These are phyloP conservation scores for Botrylloides violaceus DNA, from an alignment of 23 tunicate species.

Conservation along the genomic window DNA sequence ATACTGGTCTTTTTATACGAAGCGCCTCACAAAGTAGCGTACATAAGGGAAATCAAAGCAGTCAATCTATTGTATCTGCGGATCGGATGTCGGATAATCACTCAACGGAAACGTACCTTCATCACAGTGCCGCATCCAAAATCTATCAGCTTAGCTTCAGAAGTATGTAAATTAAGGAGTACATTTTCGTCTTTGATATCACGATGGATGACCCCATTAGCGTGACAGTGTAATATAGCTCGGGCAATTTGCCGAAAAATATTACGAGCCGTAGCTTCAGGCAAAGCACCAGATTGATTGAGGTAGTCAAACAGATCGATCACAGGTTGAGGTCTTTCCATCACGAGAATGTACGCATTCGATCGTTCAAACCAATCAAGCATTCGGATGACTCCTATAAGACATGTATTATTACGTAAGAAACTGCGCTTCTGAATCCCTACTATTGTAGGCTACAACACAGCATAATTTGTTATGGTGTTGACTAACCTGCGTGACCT, in stretches of 20 bases:
- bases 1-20: no score
- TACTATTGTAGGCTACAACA: neutral
- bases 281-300: constrained; percentile 74
- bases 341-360: constrained; percentile 70
- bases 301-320: constrained; percentile 90
- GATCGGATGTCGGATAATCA: neutral
- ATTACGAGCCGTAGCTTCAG: constrained; percentile 53
- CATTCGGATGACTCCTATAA: constrained; percentile 72
- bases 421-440: neutral
- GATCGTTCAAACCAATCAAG: constrained; percentile 94
- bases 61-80: neutral
- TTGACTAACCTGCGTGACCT: constrained; percentile 65
- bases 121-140: constrained; percentile 89
- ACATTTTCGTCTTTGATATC: constrained; percentile 98
- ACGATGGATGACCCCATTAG: constrained; percentile 91
- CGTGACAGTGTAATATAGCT: constrained; percentile 93
- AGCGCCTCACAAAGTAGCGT: no score
- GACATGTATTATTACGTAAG: neutral
- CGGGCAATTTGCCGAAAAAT: constrained; percentile 86
- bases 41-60: no score
- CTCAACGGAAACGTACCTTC: constrained; percentile 48
- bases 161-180: constrained; percentile 66
- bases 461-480: neutral
- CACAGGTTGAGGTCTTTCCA: constrained; percentile 89
- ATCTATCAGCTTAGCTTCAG: constrained; percentile 93